Evolutionary conservation across 2,888 invertebrate genomes (phyloP), one percentile per base, ranked within the genome.

Genomic region (Hydrotaea diabolus): DNA sequence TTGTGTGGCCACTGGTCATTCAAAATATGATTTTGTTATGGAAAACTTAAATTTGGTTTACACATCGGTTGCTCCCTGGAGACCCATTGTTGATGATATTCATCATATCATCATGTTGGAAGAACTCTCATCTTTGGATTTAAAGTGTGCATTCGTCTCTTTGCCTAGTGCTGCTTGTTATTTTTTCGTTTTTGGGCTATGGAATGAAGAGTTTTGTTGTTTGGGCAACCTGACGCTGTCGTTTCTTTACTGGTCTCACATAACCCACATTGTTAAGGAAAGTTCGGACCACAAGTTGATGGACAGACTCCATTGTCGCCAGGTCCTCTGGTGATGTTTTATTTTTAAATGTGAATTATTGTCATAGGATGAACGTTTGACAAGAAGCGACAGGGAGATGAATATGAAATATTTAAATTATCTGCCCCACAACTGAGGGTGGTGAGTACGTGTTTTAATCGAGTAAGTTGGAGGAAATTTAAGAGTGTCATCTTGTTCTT

Each of bases 31-130:
- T 69, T 69, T 69, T 46, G 46, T 17, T 69, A 46, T 43, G 66
- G 15, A 69, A 69, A 69, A 43, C 46, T 43, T 46, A 69, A 69
- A 69, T 69, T 43, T 69, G 69, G 69, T 69, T 69, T 69, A 46
- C 69, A 69, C 46, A 15, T 69, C 21, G 43, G 69, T 69, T 69
- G 62, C n/a, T 66, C 53, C 64, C 53, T 76, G 39, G 19, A 66
- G 76, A 53, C 17, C 64, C 66, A 66, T 76, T 66, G 39, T 66
- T n/a, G n/a, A 31, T 66, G 76, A 66, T 19, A 31, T 19, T n/a
- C n/a, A n/a, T n/a, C n/a, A 31, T 55, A 53, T 76, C 53, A 55
- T 64, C 53, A 39, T 66, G 53, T 53, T 64, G 64, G 21, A 11
- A 59, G 1, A 59, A 59, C 23, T 59, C 26, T 59, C 13, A 46